phyloP scores from a whole-genome alignment of 2,113 vertebrate genomes.

The Pseudopodoces humilis region DNA sequence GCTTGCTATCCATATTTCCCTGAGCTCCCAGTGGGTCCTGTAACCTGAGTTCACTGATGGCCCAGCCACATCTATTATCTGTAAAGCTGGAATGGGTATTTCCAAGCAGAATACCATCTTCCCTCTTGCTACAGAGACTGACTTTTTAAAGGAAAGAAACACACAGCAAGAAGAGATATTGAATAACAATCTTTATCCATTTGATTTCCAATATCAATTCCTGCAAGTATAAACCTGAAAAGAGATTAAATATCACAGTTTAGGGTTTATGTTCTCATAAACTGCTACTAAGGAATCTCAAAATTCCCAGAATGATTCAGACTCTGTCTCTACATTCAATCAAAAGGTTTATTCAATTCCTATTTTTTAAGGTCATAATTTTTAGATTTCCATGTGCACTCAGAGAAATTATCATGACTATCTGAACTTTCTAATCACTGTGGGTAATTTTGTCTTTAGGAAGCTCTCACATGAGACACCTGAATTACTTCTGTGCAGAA shows the following conservation, averaged over 20 bases:
- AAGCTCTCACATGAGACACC: background rate
- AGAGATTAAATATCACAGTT: constrained; percentile 27
- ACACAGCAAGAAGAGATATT: background rate
- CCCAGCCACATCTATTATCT: background rate
- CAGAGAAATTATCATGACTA: background rate
- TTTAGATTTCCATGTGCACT: background rate
- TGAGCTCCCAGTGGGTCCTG: background rate
- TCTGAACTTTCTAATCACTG: background rate
- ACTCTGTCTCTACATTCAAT: background rate
- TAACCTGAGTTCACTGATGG: background rate
- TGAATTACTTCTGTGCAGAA: background rate
- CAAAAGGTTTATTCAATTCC: background rate
- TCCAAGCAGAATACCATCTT: background rate
- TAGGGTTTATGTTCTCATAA: background rate
- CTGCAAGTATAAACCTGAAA: constrained; percentile 14
- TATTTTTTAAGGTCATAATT: background rate
- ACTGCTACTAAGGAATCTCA: background rate
- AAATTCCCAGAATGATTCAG: background rate
- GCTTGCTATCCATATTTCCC: background rate
- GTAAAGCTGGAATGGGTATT: background rate
- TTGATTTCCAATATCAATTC: constrained; percentile 29
- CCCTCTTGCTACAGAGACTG: background rate
- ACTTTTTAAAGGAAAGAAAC: background rate
- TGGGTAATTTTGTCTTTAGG: background rate
- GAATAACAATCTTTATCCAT: background rate